Base-by-base conservation (phyloP, 2,888 invertebrate species). In the Callosobruchus maculatus region DNA sequence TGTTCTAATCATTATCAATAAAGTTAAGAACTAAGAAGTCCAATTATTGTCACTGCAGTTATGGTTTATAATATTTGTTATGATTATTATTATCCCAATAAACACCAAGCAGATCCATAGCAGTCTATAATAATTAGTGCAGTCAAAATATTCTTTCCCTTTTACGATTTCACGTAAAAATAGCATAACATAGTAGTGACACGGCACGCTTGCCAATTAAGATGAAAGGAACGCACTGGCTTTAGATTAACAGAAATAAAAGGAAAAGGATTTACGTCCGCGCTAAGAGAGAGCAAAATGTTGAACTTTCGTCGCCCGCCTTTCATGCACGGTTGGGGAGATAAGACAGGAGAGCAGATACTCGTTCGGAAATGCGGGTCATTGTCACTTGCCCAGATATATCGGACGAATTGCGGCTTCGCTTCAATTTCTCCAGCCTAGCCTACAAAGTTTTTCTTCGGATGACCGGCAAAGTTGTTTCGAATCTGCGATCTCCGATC, bases 321-420 rank as follows among this genome's bases (percentile, higher is more conserved):
- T 49, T 49, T 49, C 49, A 49, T 49, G 49, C 7, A 49, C 49
- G 49, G 49, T 49, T 49, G 49, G 49, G 26, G 49, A 49, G 49
- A 49, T 49, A 49, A 49, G 49, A 49, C 49, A 49, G 7, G 49
- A 49, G 49, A 49, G 49, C 49, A 49, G 49, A 49, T 49, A 49
- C 49, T 49, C 49, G 49, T 18, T 49, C 49, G 49, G 49, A 49
- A 80, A 81, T 80, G 78, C 80, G 75, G 81, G 81, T 82, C 81
- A 82, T 81, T 82, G 81, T 49, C 49, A 49, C 49, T 49, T 49
- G 78, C 80, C 79, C 69, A 70, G 68, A 71, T 70, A 73, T 73
- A 70, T 68, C 73, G 67, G 70, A 72, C 66, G 66, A n/a, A 21
- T 73, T 70, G 70, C 67, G 67, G 70, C 70, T 70, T 67, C 49